Evolutionary conservation across 2,113 vertebrate species (phyloP).

Genomic region (Thamnophis sirtalis): DNA sequence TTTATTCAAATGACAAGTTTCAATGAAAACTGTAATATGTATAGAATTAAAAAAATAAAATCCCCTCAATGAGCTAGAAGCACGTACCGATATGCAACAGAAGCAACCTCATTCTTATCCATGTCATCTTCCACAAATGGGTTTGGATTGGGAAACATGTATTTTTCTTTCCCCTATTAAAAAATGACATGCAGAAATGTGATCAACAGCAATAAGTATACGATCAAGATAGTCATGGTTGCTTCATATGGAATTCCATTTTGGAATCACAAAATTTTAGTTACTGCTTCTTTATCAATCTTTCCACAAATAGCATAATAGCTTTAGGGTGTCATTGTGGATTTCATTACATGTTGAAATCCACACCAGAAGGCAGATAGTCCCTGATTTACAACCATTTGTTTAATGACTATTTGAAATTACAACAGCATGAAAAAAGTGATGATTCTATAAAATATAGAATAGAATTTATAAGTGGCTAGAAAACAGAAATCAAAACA

Average conservation of each 20-base stretch:
- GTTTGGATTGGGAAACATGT: slow-evolving; percentile 92
- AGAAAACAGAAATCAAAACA: too few relatives aligned
- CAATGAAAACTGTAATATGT: accelerated
- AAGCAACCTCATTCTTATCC: slow-evolving; percentile 96
- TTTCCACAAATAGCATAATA: not conserved
- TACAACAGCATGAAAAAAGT: not conserved
- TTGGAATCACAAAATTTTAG: not conserved
- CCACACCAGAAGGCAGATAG: not conserved
- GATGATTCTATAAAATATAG: too few relatives aligned
- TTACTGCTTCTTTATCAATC: not conserved
- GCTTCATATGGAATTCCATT: not conserved
- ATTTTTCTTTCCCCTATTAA: slow-evolving; percentile 83
- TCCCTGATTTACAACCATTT: not conserved
- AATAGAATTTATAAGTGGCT: too few relatives aligned
- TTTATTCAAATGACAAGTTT: not conserved
- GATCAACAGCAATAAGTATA: not conserved
- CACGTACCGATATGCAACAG: slow-evolving; percentile 90
- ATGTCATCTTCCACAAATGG: slow-evolving; percentile 97
- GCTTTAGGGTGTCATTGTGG: not conserved
- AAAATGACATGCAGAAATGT: not conserved
- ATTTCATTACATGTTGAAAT: not conserved
- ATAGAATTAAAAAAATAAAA: not conserved
- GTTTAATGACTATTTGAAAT: not conserved
- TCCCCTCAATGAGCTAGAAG: not conserved
- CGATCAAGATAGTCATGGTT: not conserved